Evolutionary conservation across 2,888 invertebrate genomes (phyloP), one percentile per base, ranked within the genome.

Genomic region (Drosophila ezoana): DNA sequence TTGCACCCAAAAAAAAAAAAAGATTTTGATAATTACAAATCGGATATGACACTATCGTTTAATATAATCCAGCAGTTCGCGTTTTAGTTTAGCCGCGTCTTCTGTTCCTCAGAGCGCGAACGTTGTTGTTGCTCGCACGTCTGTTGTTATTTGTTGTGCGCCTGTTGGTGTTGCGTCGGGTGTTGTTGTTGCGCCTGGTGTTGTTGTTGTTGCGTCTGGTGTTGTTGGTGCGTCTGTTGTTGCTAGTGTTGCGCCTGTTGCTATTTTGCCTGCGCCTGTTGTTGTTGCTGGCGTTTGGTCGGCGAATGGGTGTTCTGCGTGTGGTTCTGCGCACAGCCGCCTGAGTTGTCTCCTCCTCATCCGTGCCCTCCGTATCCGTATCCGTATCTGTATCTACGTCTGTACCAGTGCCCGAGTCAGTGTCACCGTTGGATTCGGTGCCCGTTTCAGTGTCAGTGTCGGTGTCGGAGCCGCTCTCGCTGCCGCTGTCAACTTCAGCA

Each of bases 121-220:
- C 20, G 18, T 40, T 49, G 28, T 38, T 61, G 48, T 33, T 57
- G 20, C 18, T 56, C 9, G 3, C 5, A n/a, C 51, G 32, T 10
- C 68, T 68, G 10, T 43, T 66, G 18, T 40, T 44, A 41, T 16
- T 13, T 43, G 41, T 38, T 14, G 11, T 48, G 28, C 40, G 18
- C 20, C 23, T 54, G 52, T 35, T 51, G 3, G 6, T 52, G 47
- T 43, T 57, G 18, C 44, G 58, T 10, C 37, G 41, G 53, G 52
- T 52, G 37, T 20, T 53, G 40, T 18, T 41, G 14, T 33, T 28
- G 13, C 60, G 57, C 35, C 52, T 59, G 8, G 32, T 72, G 41
- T 33, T 23, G 23, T 58, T 74, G 48, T 16, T 54, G n/a, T 47
- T 64, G 40, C 38, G 59, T 10, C 48, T 56, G n/a, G 45, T 72